phyloP scores from a whole-genome alignment of 2,888 invertebrate genomes.

The Pristionchus japonicus region DNA sequence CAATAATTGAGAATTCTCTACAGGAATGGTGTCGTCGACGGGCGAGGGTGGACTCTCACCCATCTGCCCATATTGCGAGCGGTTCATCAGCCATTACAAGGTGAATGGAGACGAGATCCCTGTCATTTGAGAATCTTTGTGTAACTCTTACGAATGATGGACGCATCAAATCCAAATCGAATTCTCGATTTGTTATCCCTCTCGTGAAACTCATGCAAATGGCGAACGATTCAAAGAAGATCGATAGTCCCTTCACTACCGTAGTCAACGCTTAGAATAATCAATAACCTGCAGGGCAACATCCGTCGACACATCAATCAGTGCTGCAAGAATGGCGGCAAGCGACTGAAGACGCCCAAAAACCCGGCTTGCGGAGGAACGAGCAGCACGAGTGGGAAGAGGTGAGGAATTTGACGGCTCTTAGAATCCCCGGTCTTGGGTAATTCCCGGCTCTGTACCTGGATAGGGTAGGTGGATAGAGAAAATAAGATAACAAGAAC shows the following conservation, averaged over 20 bases:
- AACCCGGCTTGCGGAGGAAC: slow-evolving; percentile 40
- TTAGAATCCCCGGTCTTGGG: too few relatives aligned
- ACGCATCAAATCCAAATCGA: background rate
- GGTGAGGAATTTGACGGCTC: too few relatives aligned
- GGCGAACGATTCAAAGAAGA: too few relatives aligned
- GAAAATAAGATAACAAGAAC: too few relatives aligned
- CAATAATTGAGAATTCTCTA: background rate
- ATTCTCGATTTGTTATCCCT: background rate
- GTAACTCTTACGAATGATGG: too few relatives aligned
- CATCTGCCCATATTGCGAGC: slow-evolving; percentile 70
- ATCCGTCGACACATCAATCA: slow-evolving; percentile 69
- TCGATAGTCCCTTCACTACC: too few relatives aligned
- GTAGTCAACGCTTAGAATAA: too few relatives aligned
- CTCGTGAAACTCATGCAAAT: background rate
- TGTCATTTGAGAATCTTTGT: background rate
- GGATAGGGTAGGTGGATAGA: too few relatives aligned
- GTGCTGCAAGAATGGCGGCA: slow-evolving; percentile 57
- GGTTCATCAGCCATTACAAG: slow-evolving; percentile 72
- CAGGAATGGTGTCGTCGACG: slow-evolving; percentile 37
- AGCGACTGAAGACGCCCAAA: slow-evolving; percentile 41
- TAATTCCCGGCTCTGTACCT: too few relatives aligned
- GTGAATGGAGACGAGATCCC: slow-evolving; percentile 49
- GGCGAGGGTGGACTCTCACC: slow-evolving; percentile 64
- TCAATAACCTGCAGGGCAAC: slow-evolving; percentile 58
- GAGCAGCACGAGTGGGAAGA: background rate